Evolutionary conservation across 2,888 invertebrate genomes (phyloP).

Genomic region (Sarcophaga caerulescens): DNA sequence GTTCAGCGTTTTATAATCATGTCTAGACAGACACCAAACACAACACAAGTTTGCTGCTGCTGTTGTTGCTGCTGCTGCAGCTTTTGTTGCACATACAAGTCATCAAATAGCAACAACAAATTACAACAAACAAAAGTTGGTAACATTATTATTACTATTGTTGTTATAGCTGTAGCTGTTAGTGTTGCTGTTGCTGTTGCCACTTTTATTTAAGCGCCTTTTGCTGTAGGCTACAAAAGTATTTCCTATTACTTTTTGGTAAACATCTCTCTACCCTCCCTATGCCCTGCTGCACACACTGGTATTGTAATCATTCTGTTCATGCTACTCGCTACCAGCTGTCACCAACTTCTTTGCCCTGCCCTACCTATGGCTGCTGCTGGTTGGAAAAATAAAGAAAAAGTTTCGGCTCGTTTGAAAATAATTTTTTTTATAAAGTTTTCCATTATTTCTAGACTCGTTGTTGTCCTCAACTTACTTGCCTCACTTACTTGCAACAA

Average conservation of each 20-base stretch:
- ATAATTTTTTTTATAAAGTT: slow-evolving; percentile 50
- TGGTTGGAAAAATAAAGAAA: neutral
- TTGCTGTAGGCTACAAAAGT: slow-evolving; percentile 58
- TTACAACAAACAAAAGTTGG: neutral
- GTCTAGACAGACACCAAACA: slow-evolving; percentile 68
- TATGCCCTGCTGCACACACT: slow-evolving; percentile 13
- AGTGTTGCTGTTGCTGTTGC: neutral
- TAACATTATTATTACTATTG: slow-evolving; percentile 7
- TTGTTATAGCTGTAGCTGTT: slow-evolving; percentile 33
- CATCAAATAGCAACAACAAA: slow-evolving; percentile 36
- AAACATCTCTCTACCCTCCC: neutral
- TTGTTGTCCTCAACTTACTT: neutral
- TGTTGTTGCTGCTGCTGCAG: neutral
- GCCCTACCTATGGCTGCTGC: neutral
- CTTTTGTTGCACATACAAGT: slow-evolving; percentile 53
- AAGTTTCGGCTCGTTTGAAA: slow-evolving; percentile 41
- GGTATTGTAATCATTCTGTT: slow-evolving; percentile 51
- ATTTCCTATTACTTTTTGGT: slow-evolving; percentile 61
- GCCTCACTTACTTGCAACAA: neutral
- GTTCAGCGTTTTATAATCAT: slow-evolving; percentile 63
- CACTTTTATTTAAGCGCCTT: slow-evolving; percentile 57
- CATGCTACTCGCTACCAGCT: slow-evolving; percentile 7
- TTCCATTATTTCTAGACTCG: slow-evolving; percentile 22
- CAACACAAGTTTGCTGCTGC: slow-evolving; percentile 25
- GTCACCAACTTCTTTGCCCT: slow-evolving; percentile 24